Evolutionary conservation across 2,797 vertebrate species (phyloP).

Genomic region (Caiman crocodilus): DNA sequence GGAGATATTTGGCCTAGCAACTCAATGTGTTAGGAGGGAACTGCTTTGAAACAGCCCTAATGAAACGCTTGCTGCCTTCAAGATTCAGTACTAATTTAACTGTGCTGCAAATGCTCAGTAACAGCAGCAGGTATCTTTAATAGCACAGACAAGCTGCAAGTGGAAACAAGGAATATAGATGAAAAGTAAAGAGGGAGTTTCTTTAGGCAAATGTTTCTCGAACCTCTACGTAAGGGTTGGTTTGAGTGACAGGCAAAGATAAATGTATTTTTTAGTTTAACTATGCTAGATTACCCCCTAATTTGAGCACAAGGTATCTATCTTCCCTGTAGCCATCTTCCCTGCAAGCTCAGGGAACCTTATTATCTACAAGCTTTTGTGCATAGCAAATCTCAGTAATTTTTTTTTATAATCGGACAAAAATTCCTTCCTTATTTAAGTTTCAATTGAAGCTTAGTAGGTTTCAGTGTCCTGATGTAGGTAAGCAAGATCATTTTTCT

Average conservation of each 20-base stretch:
- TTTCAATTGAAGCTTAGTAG: neutral
- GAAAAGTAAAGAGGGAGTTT: neutral
- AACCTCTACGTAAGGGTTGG: neutral
- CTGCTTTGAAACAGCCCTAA: neutral
- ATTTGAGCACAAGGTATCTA: neutral
- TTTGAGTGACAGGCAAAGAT: neutral
- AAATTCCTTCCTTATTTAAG: neutral
- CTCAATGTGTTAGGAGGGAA: neutral
- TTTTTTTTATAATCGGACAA: neutral
- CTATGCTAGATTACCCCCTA: neutral
- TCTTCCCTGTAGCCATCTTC: neutral
- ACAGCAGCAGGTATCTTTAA: neutral
- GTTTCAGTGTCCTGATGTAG: neutral
- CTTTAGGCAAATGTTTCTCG: neutral
- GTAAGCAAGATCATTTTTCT: neutral
- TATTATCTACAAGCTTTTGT: neutral
- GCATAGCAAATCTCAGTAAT: neutral
- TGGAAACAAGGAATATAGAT: too few species aligned
- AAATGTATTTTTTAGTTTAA: neutral
- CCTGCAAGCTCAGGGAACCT: neutral
- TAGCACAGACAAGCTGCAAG: neutral
- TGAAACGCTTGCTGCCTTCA: neutral
- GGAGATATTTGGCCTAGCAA: neutral
- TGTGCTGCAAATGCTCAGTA: neutral
- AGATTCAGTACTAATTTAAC: neutral